Base-by-base conservation (phyloP, 2,797 vertebrate genomes). In the Antrozous pallidus region DNA sequence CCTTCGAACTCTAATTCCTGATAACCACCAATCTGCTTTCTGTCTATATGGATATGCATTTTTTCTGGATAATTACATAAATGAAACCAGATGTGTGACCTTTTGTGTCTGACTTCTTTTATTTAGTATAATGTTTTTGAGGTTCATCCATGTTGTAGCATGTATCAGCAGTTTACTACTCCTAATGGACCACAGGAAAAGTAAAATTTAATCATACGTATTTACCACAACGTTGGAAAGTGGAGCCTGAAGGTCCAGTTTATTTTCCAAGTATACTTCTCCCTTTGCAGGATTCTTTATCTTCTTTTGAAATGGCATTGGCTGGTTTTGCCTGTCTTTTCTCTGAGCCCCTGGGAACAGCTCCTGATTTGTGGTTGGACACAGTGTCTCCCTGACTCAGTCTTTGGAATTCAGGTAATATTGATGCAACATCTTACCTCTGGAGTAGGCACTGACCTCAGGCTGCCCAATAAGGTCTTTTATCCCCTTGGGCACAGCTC, bases 1-100 rank as follows among this genome's bases (percentile, higher is more conserved):
- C 14, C 10, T 0, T 90, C 54, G 91, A 16, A 63, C 28, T 1
- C 6, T 17, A 38, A 7, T 70, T 5, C n/a, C 75, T 74, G 61
- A 51, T 14, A 33, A 2, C 58, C 40, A n/a, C 38, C 38, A 20
- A 13, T 69, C 28, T 90, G 28, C 18, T 90, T 93, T 80, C 17
- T 71, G 12, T 54, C 2, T 42, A 36, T 63, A 13, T 45, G 18
- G 28, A 33, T 33, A 28, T 40, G 71, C 6, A 51, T 89, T 83
- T 49, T 49, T 47, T 81, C 58, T 96, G 85, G 26, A 22, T 80
- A 77, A 33, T 88, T n/a, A 90, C 61, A 61, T 65, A 40, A 92
- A 80, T 56, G 28, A 2, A 71, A 73, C 33, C 33, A 36, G 18
- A 63, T 40, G 49, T 26, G 42, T 45, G 80, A 61, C 12, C 38